Evolutionary conservation across 1,140 invertebrate genomes (phyloP).

Genomic region (Hyles euphorbiae): DNA sequence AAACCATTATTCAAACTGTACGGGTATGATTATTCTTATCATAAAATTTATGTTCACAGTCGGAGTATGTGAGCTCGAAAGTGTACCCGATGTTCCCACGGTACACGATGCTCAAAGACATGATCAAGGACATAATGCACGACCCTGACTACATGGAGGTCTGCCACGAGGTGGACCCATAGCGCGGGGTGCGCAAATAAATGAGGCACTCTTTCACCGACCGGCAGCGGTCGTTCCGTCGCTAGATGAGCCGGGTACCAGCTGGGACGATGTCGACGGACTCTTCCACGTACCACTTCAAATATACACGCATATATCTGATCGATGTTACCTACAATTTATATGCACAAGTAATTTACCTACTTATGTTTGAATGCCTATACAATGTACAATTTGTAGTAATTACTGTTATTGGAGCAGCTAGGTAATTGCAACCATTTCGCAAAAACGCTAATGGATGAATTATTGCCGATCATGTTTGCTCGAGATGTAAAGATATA

Average conservation of each 20-base stretch:
- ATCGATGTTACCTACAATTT: no score
- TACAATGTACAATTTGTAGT: no score
- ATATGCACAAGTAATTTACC: no score
- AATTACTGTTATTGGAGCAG: no score
- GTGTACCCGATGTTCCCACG: constrained; percentile 94
- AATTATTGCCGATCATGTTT: no score
- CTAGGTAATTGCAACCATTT: no score
- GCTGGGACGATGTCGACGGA: constrained; percentile 6
- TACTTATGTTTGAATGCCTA: no score
- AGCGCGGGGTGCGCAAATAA: constrained; percentile 75
- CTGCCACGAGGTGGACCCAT: constrained; percentile 89
- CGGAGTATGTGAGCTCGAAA: constrained; percentile 91
- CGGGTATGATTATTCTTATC: no score
- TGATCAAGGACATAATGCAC: constrained; percentile 96
- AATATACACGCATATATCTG: neutral
- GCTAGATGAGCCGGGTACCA: constrained; percentile 33
- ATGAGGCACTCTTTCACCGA: constrained; percentile 65
- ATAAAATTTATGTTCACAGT: constrained; percentile 74
- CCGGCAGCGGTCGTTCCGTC: constrained; percentile 59
- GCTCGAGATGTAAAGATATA: no score
- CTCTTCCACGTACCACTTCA: constrained; percentile 14
- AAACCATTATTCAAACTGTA: no score
- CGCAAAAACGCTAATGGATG: no score
- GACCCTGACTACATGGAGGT: constrained; percentile 97
- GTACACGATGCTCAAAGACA: constrained; percentile 95